phyloP scores from a whole-genome alignment of 1,140 invertebrate genomes.

The Drosophila aff. region DNA sequence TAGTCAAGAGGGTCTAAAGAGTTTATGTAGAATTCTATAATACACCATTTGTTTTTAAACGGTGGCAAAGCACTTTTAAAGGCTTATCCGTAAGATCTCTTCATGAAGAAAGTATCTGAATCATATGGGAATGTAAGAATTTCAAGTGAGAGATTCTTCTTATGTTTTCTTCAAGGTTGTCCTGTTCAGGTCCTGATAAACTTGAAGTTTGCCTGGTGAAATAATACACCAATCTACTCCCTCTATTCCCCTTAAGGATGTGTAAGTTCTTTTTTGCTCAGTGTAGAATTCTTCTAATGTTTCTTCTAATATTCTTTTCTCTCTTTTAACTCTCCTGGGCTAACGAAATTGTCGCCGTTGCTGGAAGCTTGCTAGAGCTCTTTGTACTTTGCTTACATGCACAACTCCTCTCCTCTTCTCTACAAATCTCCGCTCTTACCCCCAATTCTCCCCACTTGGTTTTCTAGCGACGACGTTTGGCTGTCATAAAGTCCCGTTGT shows the following conservation, averaged over 20 bases:
- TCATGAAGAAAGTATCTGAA: no score
- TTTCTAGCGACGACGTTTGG: constrained; percentile 69
- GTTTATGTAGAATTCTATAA: not conserved
- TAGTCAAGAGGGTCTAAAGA: not conserved
- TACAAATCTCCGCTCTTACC: constrained; percentile 12
- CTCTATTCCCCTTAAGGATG: no score
- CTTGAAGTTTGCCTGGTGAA: no score
- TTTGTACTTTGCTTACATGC: constrained; percentile 53
- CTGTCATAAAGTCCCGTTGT: constrained; percentile 81
- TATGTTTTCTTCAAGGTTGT: not conserved
- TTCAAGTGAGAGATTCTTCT: no score
- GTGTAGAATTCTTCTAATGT: not conserved
- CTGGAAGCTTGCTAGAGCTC: constrained; percentile 29
- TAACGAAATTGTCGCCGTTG: constrained; percentile 22
- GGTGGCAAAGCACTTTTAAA: no score
- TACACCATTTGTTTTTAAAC: not conserved
- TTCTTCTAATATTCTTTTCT: constrained; percentile 64
- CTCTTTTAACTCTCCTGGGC: constrained; percentile 45
- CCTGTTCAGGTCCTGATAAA: not conserved
- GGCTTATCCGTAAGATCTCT: no score
- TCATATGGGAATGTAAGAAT: no score
- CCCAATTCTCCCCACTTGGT: constrained; percentile 47
- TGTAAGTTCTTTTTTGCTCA: no score
- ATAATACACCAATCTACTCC: not conserved
- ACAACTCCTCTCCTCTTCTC: constrained; percentile 12